Evolutionary conservation across 2,888 invertebrate genomes (phyloP), one percentile per base, ranked within the genome.

Genomic region (Drosophila algonquin): DNA sequence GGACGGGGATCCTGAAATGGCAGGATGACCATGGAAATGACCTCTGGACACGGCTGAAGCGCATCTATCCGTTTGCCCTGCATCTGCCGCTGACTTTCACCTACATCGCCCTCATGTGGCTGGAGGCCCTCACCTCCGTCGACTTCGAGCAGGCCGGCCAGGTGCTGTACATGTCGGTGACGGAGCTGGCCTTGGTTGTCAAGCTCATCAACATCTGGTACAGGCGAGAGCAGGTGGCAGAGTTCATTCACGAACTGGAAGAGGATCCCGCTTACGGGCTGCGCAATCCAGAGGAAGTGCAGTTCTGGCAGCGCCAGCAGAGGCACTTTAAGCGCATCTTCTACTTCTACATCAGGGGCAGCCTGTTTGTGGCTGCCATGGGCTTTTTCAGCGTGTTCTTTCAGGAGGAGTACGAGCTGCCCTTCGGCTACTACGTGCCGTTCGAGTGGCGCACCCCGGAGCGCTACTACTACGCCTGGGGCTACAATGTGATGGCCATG

Each of bases 371-470:
- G 44, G 67, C 77, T 0, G 0, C 60, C 0, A 44, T 63, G 0
- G 80, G 78, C 0, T 86, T 52, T 32, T 2, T 54, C 2, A 76
- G 76, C 4, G 79, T 78, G 0, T 55, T 84, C 0, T 35, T 83
- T 2, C 80, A 73, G 59, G 59, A 63, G 3, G 56, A 69, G 0
- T 82, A 87, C 16, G 82, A 81, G 7, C 50, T 91, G 52, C 90
- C 91, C 1, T 90, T 84, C 44, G 73, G 77, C 14, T 87, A 79
- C 35, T 91, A 90, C 72, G 81, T 90, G 58, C 91, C 90, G 8
- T 91, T 92, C 47, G 89, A 91, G 21, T 89, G 89, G 83, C 78
- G 51, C 2, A 78, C 67, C 12, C 58, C 70, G 0, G 52, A 70
- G 1, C 61, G 74, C 0, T 89, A 81, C 51, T 78, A 80, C 67